phyloP scores from a whole-genome alignment of 2,797 vertebrate genomes.

The Moxostoma hubbsi region DNA sequence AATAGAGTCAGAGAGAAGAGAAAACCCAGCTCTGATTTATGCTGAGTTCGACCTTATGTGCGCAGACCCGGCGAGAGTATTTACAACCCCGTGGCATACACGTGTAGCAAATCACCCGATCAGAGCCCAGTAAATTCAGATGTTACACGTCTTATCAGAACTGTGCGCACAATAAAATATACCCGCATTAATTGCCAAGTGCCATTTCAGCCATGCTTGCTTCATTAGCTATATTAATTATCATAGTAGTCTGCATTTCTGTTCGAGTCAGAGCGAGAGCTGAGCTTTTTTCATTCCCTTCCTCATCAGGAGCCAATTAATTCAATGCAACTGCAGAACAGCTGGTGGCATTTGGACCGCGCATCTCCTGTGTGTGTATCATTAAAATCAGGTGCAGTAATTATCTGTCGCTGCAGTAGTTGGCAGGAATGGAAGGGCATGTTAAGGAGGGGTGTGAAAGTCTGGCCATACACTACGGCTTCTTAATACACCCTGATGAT shows the following conservation, averaged over 20 bases:
- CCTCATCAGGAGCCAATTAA: conserved; percentile 84
- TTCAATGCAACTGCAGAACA: conserved; percentile 84
- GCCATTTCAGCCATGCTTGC: conserved; percentile 77
- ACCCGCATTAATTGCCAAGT: conserved; percentile 77
- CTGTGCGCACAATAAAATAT: conserved; percentile 49
- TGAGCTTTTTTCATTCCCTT: conserved; percentile 62
- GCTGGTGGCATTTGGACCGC: conserved; percentile 88
- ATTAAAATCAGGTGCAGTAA: conserved; percentile 87
- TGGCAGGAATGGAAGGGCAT: conserved; percentile 83
- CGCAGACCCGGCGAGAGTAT: conserved; percentile 49
- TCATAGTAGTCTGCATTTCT: conserved; percentile 78
- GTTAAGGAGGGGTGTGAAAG: conserved; percentile 75
- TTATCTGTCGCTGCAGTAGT: conserved; percentile 83
- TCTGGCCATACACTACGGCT: conserved; percentile 77
- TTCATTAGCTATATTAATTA: conserved; percentile 84
- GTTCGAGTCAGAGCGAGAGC: conserved; percentile 75
- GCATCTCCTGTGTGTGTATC: conserved; percentile 84
- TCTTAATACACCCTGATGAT: conserved; percentile 80
- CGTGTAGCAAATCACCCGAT: conserved; percentile 68
- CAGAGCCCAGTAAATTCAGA: conserved; percentile 61
- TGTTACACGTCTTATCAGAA: conserved; percentile 58
- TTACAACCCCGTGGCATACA: conserved; percentile 66
- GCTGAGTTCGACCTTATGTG: conserved; percentile 66
- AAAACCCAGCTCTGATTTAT: conserved; percentile 67
- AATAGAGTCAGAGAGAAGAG: conserved; percentile 60